A percentile compares a stretch with the other conserved stretches of the same genome.
phyloP scores from a whole-genome alignment of 2,797 vertebrate genomes.

The Silurus aristotelis region DNA sequence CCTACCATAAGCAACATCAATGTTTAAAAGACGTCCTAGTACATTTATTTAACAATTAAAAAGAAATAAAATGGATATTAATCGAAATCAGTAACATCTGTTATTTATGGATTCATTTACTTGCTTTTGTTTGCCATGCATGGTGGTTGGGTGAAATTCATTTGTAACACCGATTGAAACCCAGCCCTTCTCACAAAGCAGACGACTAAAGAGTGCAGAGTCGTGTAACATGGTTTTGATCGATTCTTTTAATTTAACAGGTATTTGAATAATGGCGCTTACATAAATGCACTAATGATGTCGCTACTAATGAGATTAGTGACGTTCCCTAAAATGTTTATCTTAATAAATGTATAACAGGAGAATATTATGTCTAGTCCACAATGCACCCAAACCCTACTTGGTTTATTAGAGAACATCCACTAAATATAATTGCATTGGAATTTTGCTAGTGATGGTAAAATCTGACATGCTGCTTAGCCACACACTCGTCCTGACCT shows the following conservation, averaged over 20 bases:
- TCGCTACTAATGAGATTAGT: not conserved
- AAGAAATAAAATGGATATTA: not conserved
- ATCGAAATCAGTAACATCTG: not conserved
- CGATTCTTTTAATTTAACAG: not conserved
- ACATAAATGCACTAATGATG: not conserved
- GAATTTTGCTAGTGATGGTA: not conserved
- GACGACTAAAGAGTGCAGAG: not conserved
- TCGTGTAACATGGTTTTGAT: not conserved
- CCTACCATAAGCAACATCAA: not conserved
- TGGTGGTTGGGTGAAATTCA: not conserved
- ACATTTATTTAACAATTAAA: not conserved
- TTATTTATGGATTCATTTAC: not conserved
- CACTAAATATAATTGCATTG: not conserved
- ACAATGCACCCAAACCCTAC: not conserved
- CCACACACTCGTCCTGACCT: not conserved
- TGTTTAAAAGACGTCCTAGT: not conserved
- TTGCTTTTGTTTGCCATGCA: not conserved
- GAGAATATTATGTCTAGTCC: too few species aligned
- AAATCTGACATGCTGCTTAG: not conserved
- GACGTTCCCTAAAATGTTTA: not conserved
- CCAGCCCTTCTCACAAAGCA: not conserved
- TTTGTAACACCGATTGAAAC: not conserved
- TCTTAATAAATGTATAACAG: not conserved
- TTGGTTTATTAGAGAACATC: not conserved
- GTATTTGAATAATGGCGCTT: conserved; percentile 3